phyloP scores from a whole-genome alignment of 1,140 invertebrate genomes.

The Dendrolimus punctatus region DNA sequence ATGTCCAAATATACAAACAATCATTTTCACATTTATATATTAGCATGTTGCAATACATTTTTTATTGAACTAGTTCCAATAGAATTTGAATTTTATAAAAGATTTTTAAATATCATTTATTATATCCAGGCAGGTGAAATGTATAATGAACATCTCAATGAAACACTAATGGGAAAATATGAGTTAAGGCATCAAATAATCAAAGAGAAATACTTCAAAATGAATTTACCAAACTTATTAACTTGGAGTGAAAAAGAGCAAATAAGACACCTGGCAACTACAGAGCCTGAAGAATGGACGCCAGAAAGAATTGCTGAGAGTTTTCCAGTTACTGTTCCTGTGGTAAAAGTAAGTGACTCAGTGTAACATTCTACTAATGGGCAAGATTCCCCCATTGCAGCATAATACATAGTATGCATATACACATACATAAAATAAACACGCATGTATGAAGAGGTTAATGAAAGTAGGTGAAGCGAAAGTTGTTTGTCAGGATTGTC shows the following conservation, averaged over 20 bases:
- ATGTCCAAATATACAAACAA: no score
- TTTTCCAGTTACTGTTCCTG: slow-evolving; percentile 81
- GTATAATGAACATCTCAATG: slow-evolving; percentile 47
- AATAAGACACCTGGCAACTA: slow-evolving; percentile 79
- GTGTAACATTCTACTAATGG: no score
- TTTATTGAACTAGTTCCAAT: no score
- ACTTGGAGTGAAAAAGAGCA: slow-evolving; percentile 89
- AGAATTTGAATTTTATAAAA: no score
- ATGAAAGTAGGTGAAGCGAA: no score
- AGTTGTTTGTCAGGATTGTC: no score
- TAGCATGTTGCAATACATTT: no score
- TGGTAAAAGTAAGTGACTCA: slow-evolving; percentile 63
- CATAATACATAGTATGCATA: no score
- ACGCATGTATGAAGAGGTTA: no score
- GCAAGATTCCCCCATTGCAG: no score
- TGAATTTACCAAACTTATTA: slow-evolving; percentile 80
- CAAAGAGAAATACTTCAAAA: slow-evolving; percentile 82
- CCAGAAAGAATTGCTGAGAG: slow-evolving; percentile 80
- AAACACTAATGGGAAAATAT: slow-evolving; percentile 43
- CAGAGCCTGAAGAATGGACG: slow-evolving; percentile 82
- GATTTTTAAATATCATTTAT: neutral
- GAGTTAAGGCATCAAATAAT: slow-evolving; percentile 74
- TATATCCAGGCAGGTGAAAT: slow-evolving; percentile 37
- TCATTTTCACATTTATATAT: no score
- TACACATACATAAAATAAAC: no score